Evolutionary conservation across 2,113 vertebrate genomes (phyloP).

Genomic region (Passer montanus): DNA sequence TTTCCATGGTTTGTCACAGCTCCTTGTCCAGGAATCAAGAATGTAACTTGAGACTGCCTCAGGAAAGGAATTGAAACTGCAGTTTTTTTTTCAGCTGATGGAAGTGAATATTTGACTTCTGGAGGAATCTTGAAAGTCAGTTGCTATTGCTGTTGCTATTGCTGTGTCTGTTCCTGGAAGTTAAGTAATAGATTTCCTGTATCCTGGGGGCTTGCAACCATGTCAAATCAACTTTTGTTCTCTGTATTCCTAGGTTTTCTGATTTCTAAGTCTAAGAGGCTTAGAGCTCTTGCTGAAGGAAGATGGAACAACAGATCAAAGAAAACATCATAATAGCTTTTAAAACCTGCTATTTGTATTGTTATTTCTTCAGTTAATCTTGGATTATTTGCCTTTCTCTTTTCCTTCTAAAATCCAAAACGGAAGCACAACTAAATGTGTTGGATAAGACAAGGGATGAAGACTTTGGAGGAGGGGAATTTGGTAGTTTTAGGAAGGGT

Average conservation of each 20-base stretch:
- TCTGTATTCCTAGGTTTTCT: neutral
- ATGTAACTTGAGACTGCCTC: neutral
- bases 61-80: neutral
- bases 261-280: neutral
- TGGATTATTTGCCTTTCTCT: neutral
- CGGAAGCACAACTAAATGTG: rapidly evolving
- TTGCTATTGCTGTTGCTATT: neutral
- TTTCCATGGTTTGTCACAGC: neutral
- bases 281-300: neutral
- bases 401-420: neutral
- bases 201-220: neutral
- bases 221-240: neutral
- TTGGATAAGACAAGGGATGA: neutral
- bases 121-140: neutral
- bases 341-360: neutral
- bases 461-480: neutral
- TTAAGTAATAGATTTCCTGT: neutral
- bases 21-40: neutral
- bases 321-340: neutral
- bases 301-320: neutral
- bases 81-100: neutral
- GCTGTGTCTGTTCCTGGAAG: neutral
- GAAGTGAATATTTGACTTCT: neutral
- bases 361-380: neutral
- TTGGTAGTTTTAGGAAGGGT: neutral